Conservation (phyloP, 2,113 vertebrate genomes). For the Coreoperca whiteheadi region DNA sequence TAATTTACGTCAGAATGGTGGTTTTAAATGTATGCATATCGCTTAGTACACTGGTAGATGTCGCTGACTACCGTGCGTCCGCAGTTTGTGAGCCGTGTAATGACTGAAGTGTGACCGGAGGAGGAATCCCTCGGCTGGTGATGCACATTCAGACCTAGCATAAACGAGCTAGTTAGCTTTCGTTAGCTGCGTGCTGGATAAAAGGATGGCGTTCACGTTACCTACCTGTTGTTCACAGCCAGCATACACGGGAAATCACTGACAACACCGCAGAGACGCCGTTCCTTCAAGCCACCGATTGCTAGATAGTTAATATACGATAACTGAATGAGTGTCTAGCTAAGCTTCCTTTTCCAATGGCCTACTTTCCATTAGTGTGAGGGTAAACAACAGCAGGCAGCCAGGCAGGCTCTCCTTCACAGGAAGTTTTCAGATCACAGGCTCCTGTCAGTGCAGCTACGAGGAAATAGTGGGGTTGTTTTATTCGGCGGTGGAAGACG, state of each 20-base stretch:
- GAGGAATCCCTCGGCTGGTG: neutral
- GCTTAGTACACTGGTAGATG: fast-evolving
- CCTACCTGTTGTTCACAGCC: constrained; percentile 16
- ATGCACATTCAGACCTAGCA: neutral
- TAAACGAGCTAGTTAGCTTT: constrained; percentile 47
- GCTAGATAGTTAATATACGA: neutral
- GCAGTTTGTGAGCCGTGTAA: neutral
- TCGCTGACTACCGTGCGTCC: fast-evolving
- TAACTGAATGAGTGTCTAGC: neutral
- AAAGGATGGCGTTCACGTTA: constrained; percentile 22
- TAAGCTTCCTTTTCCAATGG: constrained; percentile 42
- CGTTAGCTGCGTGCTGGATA: constrained; percentile 21
- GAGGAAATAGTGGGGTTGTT: neutral
- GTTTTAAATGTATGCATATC: neutral
- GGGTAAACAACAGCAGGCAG: constrained; percentile 67
- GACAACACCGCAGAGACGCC: neutral
- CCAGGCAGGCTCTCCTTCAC: constrained; percentile 26
- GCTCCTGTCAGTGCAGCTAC: neutral
- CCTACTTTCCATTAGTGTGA: constrained; percentile 64
- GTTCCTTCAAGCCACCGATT: neutral
- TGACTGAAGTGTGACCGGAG: neutral
- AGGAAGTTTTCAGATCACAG: constrained; percentile 6
- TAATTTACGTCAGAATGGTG: neutral
- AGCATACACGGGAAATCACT: neutral
- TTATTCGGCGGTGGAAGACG: neutral